Base-by-base conservation (phyloP, 2,113 vertebrate species). In the Anseranas semipalmata region DNA sequence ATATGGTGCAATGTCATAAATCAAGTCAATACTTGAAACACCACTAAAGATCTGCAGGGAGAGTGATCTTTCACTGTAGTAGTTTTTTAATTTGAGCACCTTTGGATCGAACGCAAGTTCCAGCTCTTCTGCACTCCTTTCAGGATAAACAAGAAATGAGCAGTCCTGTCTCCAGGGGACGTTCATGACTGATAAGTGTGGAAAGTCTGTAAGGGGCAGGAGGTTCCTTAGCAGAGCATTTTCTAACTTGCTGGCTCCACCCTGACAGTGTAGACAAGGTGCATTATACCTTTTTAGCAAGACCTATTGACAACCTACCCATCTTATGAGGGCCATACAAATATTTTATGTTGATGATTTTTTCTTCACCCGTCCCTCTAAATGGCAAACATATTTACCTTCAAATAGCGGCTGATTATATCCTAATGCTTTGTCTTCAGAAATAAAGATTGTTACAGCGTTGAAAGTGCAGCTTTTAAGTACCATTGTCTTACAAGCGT, bases 181-280 rank as follows among this genome's bases (percentile, higher is more conserved):
- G 12, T 45, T 62, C 1, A 0, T 28, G 41, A 16, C 37, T 37
- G 22, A 2, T 21, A 37, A 24, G 17, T 24, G 30, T 0, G 1
- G 6, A 18, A 55, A 32, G 5, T 7, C 4, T 24, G 24, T 22
- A 20, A 37, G 75, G 65, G 33, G 19, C 56, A 65, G 28, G 21
- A 66, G 20, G 14, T 45, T 18, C 28, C 52, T 45, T 70, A 48
- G 28, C 71, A 50, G n/a, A 53, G 20, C 22, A 7, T 70, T 83
- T 70, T 53, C 17, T 43, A 10, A 11, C 8, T 33, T 32, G 21
- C 8, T 37, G 66, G n/a, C 9, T 43, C 13, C 21, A 33, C 15
- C 7, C 15, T 19, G 46, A 6, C 6, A 17, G 11, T 19, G 4
- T 58, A 24, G n/a, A 52, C 33, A 19, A 24, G 35, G 24, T 27